These are phyloP conservation scores for Pantelozetes paolii DNA, from an alignment of 2,888 invertebrate genomes.

Conservation along the genomic window DNA sequence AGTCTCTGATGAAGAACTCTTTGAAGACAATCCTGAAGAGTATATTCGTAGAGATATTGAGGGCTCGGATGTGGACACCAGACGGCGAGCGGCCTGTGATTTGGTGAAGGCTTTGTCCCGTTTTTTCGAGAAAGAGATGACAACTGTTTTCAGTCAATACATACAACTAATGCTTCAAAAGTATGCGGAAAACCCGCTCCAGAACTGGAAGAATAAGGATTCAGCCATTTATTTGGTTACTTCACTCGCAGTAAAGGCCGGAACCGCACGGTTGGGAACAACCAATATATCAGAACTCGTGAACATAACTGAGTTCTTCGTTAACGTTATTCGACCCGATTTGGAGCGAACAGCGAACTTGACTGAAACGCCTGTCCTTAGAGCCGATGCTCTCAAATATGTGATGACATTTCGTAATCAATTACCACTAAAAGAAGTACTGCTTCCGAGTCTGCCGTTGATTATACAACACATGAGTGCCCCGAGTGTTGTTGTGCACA, in stretches of 20 bases:
- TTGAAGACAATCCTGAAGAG: slow-evolving; percentile 97
- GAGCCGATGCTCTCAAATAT: slow-evolving; percentile 94
- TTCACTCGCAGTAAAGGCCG: slow-evolving; percentile 82
- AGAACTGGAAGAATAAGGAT: slow-evolving; percentile 90
- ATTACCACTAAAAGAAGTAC: slow-evolving; percentile 68
- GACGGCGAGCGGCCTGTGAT: slow-evolving; percentile 93
- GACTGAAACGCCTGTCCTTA: slow-evolving; percentile 80
- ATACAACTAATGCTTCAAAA: slow-evolving; percentile 61
- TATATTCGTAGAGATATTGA: slow-evolving; percentile 94
- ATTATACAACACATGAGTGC: slow-evolving; percentile 71
- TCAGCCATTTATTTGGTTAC: slow-evolving; percentile 94
- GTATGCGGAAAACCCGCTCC: slow-evolving; percentile 68
- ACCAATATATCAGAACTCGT: slow-evolving; percentile 86
- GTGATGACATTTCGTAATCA: slow-evolving; percentile 91
- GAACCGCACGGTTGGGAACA: slow-evolving; percentile 78
- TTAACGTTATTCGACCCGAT: slow-evolving; percentile 80
- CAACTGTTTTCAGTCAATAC: slow-evolving; percentile 80
- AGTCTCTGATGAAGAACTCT: slow-evolving; percentile 88
- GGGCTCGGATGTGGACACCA: slow-evolving; percentile 94
- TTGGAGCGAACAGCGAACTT: slow-evolving; percentile 73
- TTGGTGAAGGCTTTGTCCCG: slow-evolving; percentile 83
- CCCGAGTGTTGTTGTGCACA: slow-evolving; percentile 80
- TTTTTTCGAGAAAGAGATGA: slow-evolving; percentile 80
- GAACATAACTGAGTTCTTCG: slow-evolving; percentile 80
- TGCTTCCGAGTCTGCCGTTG: slow-evolving; percentile 70